Evolutionary conservation across 2,888 invertebrate species (phyloP).

Genomic region (Drosophila mulleri): DNA sequence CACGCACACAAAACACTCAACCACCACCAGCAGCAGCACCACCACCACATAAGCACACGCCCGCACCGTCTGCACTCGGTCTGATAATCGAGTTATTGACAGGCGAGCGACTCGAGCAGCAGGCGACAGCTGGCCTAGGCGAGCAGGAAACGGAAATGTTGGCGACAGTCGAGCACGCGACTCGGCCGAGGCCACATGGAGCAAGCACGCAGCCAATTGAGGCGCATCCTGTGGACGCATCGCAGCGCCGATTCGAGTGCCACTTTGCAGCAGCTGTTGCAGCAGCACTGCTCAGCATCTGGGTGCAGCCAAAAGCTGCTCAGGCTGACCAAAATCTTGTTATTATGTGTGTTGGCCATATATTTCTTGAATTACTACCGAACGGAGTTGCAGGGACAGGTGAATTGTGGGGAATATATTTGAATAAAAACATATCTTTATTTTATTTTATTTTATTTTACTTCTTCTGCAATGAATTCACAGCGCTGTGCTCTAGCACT

Average conservation of each 20-base stretch:
- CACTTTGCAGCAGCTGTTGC: constrained; percentile 31
- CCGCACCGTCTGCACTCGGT: constrained; percentile 49
- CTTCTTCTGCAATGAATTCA: background rate
- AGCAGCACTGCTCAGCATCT: constrained; percentile 27
- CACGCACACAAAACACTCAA: constrained; percentile 30
- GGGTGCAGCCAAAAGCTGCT: constrained; percentile 2
- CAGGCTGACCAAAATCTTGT: constrained; percentile 29
- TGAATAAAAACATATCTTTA: too few species aligned
- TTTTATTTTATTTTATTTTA: too few species aligned
- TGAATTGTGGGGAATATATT: constrained; percentile 31
- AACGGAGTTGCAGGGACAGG: constrained; percentile 70
- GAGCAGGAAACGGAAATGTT: constrained; percentile 26
- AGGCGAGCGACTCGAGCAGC: constrained; percentile 58
- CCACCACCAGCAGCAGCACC: background rate
- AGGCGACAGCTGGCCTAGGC: constrained; percentile 4
- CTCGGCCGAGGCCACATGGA: constrained; percentile 58
- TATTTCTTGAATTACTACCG: constrained; percentile 54
- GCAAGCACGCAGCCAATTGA: constrained; percentile 47
- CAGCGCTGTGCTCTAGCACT: constrained; percentile 73
- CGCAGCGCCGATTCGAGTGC: constrained; percentile 14
- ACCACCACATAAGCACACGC: background rate
- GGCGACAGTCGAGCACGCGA: constrained; percentile 48
- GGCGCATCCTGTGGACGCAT: constrained; percentile 52
- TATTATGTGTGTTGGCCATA: constrained; percentile 40
- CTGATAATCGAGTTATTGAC: constrained; percentile 82